Percentiles rank a stretch among this genome's conserved stretches.
These are phyloP conservation scores for Rhinichthys osculus DNA, from an alignment of 2,797 vertebrate genomes.

Conservation along the genomic window DNA sequence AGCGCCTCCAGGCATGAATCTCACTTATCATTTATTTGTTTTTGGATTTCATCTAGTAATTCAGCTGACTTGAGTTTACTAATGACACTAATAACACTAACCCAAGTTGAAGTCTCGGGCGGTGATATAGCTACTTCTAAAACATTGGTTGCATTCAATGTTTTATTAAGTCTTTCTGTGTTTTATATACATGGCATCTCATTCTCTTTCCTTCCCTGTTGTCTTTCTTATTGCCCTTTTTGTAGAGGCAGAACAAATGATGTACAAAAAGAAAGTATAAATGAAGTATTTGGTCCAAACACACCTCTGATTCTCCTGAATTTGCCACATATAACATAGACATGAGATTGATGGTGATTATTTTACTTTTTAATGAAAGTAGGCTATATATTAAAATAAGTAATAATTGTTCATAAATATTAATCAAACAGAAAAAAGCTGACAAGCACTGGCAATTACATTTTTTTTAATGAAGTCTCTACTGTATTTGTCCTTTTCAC, in stretches of 20 bases:
- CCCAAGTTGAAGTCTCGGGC: too few relatives aligned
- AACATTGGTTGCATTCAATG: too few relatives aligned
- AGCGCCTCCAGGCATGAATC: too few relatives aligned
- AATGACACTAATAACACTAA: too few relatives aligned
- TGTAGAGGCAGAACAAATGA: background rate
- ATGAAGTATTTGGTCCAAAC: background rate
- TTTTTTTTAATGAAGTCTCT: background rate
- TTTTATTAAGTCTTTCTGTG: too few relatives aligned
- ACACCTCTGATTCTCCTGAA: background rate
- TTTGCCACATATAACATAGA: background rate
- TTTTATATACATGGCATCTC: too few relatives aligned
- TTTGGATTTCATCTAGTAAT: too few relatives aligned
- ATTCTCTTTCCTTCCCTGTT: background rate
- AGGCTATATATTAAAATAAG: background rate
- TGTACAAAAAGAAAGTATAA: background rate
- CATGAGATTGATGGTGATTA: background rate
- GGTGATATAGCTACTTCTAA: too few relatives aligned
- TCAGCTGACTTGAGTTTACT: too few relatives aligned
- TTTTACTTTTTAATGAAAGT: background rate
- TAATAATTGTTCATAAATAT: background rate
- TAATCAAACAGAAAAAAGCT: background rate
- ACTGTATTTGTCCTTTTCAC: background rate
- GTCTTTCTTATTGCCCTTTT: background rate
- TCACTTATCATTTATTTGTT: too few relatives aligned
- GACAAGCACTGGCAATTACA: background rate